These are phyloP conservation scores for Ptilodon capucinus DNA, from an alignment of 2,888 invertebrate species.

Conservation along the genomic window DNA sequence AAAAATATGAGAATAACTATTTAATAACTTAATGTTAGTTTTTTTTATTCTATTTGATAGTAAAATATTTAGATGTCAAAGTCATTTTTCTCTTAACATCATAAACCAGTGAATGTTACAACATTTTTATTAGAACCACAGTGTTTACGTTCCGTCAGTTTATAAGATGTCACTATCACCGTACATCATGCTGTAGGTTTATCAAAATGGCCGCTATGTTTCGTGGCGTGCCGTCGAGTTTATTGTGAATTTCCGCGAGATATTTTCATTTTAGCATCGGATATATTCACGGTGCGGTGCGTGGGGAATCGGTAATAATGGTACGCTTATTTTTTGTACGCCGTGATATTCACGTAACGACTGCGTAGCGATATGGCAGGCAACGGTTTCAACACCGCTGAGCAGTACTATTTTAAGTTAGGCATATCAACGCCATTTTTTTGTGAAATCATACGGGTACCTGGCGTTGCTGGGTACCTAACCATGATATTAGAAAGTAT, in stretches of 20 bases:
- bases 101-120: no score
- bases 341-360: no score
- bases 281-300: background rate
- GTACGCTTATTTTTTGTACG: background rate
- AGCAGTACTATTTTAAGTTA: background rate
- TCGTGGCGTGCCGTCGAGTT: background rate
- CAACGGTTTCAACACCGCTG: background rate
- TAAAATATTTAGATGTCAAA: no score
- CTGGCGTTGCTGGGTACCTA: no score
- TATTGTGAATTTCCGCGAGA: background rate
- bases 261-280: background rate
- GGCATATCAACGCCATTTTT: no score
- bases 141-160: background rate
- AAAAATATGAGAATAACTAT: no score
- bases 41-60: no score
- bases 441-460: no score
- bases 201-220: background rate
- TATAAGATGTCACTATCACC: background rate
- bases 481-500: no score
- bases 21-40: no score
- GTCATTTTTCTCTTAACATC: background rate
- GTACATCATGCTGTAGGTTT: background rate
- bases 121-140: background rate
- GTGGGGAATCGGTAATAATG: background rate
- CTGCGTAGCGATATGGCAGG: no score